Evolutionary conservation across 1,140 invertebrate genomes (phyloP).

Genomic region (Zaprionus davidi): DNA sequence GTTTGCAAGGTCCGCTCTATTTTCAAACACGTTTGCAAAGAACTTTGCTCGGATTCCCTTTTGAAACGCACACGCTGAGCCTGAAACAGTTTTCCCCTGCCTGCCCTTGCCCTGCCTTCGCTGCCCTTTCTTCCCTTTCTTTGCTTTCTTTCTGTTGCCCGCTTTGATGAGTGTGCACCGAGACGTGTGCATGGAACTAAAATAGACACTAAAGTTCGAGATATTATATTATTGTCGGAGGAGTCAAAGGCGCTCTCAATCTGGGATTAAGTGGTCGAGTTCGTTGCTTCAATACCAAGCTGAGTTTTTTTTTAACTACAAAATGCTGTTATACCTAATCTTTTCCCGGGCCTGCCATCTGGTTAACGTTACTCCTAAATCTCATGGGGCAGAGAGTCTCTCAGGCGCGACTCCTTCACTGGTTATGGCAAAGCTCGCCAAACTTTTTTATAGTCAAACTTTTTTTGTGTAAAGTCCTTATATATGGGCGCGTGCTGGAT

Average conservation of each 20-base stretch:
- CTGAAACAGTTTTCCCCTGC: conserved; percentile 18
- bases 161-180: conserved; percentile 31
- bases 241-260: conserved; percentile 1
- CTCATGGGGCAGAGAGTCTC: not conserved
- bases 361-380: not conserved
- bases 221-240: conserved; percentile 20
- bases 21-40: conserved; percentile 54
- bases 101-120: not conserved
- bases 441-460: conserved; percentile 18
- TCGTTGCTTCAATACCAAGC: not conserved
- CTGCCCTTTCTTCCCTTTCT: not conserved
- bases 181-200: conserved; percentile 23
- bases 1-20: conserved; percentile 43
- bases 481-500: not conserved
- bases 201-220: conserved; percentile 22
- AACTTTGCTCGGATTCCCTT: conserved; percentile 41
- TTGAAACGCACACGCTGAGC: conserved; percentile 45
- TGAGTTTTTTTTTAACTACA: not conserved
- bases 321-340: not conserved
- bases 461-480: not conserved
- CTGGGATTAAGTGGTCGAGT: conserved; percentile 23
- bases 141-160: not conserved
- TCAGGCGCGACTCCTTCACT: no score
- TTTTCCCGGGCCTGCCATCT: not conserved
- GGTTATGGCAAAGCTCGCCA: not conserved